phyloP scores from a whole-genome alignment of 2,888 invertebrate genomes.

The Chaetogeoica ovagalla region DNA sequence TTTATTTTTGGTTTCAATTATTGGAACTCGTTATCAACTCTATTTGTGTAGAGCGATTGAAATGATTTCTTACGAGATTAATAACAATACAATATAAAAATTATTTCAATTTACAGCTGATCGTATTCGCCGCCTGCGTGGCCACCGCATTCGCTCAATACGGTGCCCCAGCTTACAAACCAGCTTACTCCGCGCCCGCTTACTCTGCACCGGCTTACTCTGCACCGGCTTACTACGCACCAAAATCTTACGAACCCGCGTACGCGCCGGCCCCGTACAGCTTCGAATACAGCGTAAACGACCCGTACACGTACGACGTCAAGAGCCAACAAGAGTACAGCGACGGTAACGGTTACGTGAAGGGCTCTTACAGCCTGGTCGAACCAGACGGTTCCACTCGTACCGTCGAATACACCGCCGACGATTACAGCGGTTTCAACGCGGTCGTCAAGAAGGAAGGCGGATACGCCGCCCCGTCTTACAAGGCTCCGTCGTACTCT shows the following conservation, averaged over 20 bases:
- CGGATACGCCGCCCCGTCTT: constrained; percentile 7
- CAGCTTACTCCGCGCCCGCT: not conserved
- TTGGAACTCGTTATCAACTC: not conserved
- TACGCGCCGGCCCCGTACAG: constrained; percentile 36
- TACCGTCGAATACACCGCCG: constrained; percentile 42
- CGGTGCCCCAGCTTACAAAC: constrained; percentile 24
- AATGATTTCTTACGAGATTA: too few species aligned
- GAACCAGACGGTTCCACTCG: constrained; percentile 36
- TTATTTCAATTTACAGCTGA: not conserved
- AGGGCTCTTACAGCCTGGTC: constrained; percentile 36
- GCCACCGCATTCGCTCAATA: constrained; percentile 34
- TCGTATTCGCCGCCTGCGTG: constrained; percentile 42
- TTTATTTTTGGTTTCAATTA: not conserved
- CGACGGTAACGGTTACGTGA: constrained; percentile 32
- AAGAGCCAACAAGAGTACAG: constrained; percentile 16
- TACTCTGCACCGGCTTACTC: constrained; percentile 5
- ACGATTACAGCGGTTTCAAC: constrained; percentile 37
- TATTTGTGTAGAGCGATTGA: too few species aligned
- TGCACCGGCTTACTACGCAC: constrained; percentile 33
- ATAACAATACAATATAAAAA: not conserved
- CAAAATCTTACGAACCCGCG: constrained; percentile 48
- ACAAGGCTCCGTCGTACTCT: constrained; percentile 31
- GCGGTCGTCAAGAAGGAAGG: constrained; percentile 45
- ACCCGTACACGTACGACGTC: constrained; percentile 39
- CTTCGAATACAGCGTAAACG: constrained; percentile 49